These are phyloP conservation scores for Sphaeridia pumilis DNA, from an alignment of 2,888 invertebrate species.

Conservation along the genomic window DNA sequence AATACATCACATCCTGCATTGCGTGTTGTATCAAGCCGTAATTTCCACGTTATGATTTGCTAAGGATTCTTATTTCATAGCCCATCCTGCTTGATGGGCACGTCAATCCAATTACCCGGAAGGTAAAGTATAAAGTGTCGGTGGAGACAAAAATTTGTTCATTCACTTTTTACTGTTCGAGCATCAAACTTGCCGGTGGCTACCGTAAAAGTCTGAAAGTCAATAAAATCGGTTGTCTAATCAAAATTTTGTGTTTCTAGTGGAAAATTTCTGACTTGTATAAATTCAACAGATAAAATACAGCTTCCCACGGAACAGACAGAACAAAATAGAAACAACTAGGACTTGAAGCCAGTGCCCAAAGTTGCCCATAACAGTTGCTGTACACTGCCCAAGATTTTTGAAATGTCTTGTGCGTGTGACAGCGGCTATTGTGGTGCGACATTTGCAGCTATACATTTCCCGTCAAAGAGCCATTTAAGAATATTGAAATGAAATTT, in stretches of 20 bases:
- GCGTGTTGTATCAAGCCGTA: slow-evolving; percentile 16
- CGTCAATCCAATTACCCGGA: not conserved
- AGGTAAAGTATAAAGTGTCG: not conserved
- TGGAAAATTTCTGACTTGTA: too few relatives aligned
- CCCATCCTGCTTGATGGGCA: slow-evolving; percentile 11
- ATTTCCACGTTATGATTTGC: slow-evolving; percentile 16
- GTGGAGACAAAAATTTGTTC: too few relatives aligned
- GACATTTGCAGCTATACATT: slow-evolving; percentile 19
- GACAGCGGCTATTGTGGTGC: slow-evolving; percentile 94
- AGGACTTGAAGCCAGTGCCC: not conserved
- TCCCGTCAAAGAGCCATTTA: too few relatives aligned
- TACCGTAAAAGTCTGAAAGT: too few relatives aligned
- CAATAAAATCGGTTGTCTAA: not conserved
- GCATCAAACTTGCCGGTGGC: too few relatives aligned
- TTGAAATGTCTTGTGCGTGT: slow-evolving; percentile 94
- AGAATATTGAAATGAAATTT: too few relatives aligned
- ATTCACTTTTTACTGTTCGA: too few relatives aligned
- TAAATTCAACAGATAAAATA: not conserved
- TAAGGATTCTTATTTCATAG: slow-evolving; percentile 20
- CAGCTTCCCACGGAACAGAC: not conserved
- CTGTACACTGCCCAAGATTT: slow-evolving; percentile 99
- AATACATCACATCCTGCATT: too few relatives aligned
- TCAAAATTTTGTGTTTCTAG: too few relatives aligned
- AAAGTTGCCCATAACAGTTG: slow-evolving; percentile 70
- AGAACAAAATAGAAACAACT: not conserved